These are phyloP conservation scores for Tympanoctomys barrerae DNA, from an alignment of 2,797 vertebrate species.

Conservation along the genomic window DNA sequence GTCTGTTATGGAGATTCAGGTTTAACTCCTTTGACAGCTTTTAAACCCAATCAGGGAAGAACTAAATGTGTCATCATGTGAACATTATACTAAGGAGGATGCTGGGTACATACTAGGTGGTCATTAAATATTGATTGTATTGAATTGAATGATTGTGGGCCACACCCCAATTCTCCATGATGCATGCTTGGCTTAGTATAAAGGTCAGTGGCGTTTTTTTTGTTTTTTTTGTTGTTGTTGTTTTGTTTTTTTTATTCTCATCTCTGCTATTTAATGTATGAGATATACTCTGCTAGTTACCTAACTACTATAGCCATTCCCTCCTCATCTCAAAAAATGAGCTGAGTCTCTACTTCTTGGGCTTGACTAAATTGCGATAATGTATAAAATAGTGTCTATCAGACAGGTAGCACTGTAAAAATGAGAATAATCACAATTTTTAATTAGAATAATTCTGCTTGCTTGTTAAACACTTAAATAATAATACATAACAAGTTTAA, in stretches of 20 bases:
- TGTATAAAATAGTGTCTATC: background rate
- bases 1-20: background rate
- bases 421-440: background rate
- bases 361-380: background rate
- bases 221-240: too few species aligned
- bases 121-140: background rate
- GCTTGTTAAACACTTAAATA: background rate
- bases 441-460: background rate
- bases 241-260: background rate
- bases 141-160: background rate
- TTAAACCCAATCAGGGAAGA: background rate
- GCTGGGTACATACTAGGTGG: background rate
- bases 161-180: background rate
- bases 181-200: background rate
- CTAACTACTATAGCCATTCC: background rate
- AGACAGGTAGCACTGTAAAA: background rate
- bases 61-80: background rate
- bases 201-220: background rate
- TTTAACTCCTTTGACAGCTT: background rate
- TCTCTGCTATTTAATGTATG: background rate
- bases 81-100: background rate
- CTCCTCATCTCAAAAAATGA: slow-evolving; percentile 22
- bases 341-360: background rate
- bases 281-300: background rate
- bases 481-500: background rate